These are phyloP conservation scores for Echinometra lucunter DNA, from an alignment of 53 echinoderm and acorn worm genomes.

Conservation along the genomic window DNA sequence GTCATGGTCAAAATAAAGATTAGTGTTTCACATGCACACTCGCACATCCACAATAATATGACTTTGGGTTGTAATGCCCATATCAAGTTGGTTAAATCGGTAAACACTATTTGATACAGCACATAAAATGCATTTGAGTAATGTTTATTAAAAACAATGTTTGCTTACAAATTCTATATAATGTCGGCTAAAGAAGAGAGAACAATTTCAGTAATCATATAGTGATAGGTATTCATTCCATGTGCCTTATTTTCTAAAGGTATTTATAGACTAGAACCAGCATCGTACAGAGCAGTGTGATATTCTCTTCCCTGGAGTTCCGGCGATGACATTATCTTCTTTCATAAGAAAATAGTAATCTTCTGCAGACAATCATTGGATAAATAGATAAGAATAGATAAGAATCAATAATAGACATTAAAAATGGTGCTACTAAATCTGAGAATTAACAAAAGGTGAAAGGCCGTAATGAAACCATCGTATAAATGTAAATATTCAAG, in stretches of 20 bases:
- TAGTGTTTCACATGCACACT: neutral
- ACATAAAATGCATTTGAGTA: too few relatives aligned
- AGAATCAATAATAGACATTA: neutral
- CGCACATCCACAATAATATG: neutral
- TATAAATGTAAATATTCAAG: conserved; percentile 48
- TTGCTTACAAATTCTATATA: too few relatives aligned
- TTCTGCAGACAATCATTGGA: neutral
- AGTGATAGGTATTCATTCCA: conserved; percentile 5
- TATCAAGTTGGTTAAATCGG: too few relatives aligned
- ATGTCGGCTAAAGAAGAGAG: too few relatives aligned
- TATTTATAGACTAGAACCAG: neutral
- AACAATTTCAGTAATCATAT: neutral
- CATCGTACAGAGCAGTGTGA: neutral
- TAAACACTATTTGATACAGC: too few relatives aligned
- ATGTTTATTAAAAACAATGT: too few relatives aligned
- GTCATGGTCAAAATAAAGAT: neutral
- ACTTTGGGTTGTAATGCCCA: neutral
- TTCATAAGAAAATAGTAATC: neutral
- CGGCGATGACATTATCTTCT: neutral
- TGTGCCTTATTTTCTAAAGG: conserved; percentile 45
- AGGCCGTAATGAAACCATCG: neutral
- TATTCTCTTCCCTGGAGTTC: conserved; percentile 1
- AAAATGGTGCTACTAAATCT: conserved; percentile 29
- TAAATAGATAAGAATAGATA: neutral
- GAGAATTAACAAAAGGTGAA: neutral